These are phyloP conservation scores for Stichodactyla helianthus DNA, from an alignment of 64 coral and sea anemone genomes.

Conservation along the genomic window DNA sequence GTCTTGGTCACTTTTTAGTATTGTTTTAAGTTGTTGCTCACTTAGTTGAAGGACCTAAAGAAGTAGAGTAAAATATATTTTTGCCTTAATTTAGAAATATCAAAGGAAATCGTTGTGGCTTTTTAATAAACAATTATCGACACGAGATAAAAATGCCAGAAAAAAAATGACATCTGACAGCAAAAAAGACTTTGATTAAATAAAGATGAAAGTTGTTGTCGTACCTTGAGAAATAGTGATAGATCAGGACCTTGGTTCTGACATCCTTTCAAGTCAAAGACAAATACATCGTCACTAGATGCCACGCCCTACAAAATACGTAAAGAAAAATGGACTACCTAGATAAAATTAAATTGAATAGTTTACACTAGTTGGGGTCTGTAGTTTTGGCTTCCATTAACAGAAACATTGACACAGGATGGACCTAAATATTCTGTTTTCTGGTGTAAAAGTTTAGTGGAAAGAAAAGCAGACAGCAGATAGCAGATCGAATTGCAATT, in stretches of 20 bases:
- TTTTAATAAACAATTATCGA: neutral
- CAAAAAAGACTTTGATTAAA: neutral
- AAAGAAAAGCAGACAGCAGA: too few relatives aligned
- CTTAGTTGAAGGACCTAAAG: neutral
- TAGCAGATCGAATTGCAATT: too few relatives aligned
- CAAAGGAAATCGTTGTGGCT: too few relatives aligned
- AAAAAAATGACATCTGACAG: neutral
- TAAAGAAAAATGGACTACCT: too few relatives aligned
- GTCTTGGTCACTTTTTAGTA: slow-evolving; percentile 4
- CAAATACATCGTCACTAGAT: slow-evolving; percentile 40
- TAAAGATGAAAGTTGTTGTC: neutral
- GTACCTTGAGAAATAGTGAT: slow-evolving; percentile 49
- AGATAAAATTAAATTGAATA: too few relatives aligned
- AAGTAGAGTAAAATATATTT: neutral
- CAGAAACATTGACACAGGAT: too few relatives aligned
- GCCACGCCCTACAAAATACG: slow-evolving; percentile 39
- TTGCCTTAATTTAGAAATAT: too few relatives aligned
- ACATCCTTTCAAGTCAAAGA: slow-evolving; percentile 63
- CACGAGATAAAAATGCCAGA: neutral
- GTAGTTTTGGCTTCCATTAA: too few relatives aligned
- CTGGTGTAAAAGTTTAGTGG: too few relatives aligned
- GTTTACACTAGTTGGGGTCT: too few relatives aligned
- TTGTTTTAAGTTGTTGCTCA: neutral
- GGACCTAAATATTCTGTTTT: too few relatives aligned
- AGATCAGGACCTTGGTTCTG: slow-evolving; percentile 52